phyloP scores from a whole-genome alignment of 1,140 invertebrate genomes.

The Lethrus apterus region DNA sequence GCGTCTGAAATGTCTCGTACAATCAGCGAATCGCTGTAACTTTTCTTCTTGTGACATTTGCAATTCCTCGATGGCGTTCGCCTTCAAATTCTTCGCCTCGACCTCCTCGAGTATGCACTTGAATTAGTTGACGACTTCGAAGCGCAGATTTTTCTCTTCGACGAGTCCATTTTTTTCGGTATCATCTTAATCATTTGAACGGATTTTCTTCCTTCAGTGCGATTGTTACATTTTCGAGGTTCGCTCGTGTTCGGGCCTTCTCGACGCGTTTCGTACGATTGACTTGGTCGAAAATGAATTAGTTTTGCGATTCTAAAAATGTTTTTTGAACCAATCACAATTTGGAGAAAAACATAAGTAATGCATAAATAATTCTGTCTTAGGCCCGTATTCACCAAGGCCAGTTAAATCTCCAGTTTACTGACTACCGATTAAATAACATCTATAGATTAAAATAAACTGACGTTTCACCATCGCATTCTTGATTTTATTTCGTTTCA shows the following conservation, averaged over 20 bases:
- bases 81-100: conserved; percentile 13
- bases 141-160: conserved; percentile 24
- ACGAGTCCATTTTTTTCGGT: conserved; percentile 25
- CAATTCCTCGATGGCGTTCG: neutral
- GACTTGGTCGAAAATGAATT: no score
- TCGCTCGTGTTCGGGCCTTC: neutral
- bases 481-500: no score
- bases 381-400: no score
- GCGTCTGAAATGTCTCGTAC: conserved; percentile 9
- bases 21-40: conserved; percentile 13
- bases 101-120: conserved; percentile 34
- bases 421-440: no score
- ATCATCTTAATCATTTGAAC: conserved; percentile 26
- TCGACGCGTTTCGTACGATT: no score
- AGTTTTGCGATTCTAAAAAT: neutral
- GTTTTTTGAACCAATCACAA: no score
- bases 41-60: conserved; percentile 8
- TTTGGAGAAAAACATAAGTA: no score
- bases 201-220: neutral
- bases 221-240: neutral
- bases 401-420: no score
- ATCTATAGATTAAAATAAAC: no score
- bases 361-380: no score
- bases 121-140: conserved; percentile 33
- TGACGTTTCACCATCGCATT: no score